Conservation (phyloP, 1,140 invertebrate species). For the Drosophila truncata region DNA sequence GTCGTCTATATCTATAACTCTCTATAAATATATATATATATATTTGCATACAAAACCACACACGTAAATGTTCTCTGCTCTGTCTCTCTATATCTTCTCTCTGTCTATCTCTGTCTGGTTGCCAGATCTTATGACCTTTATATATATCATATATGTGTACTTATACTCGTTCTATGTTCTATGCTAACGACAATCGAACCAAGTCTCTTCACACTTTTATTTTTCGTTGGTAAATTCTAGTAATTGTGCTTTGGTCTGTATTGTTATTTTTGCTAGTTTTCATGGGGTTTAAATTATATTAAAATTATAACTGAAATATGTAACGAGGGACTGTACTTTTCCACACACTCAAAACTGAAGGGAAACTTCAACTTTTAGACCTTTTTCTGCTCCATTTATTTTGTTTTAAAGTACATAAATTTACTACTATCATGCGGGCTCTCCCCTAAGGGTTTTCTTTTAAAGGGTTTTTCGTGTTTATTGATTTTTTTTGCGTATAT, state of each 20-base stretch:
- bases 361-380: constrained; percentile 1
- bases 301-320: background rate
- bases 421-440: constrained; percentile 19
- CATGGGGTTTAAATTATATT: background rate
- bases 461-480: constrained; percentile 11
- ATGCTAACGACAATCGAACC: constrained; percentile 27
- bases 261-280: constrained; percentile 16
- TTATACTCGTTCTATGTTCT: constrained; percentile 31
- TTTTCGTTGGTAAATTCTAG: constrained; percentile 29
- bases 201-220: constrained; percentile 10
- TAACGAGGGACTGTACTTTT: background rate
- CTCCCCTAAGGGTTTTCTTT: constrained; percentile 1
- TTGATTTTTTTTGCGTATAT: constrained; percentile 24
- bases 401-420: constrained; percentile 7
- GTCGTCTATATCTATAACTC: constrained; percentile 48
- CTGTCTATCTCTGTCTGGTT: constrained; percentile 37
- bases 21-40: constrained; percentile 1
- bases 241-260: constrained; percentile 55
- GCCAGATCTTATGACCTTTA: constrained; percentile 21
- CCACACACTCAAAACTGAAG: background rate
- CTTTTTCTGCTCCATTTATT: constrained; percentile 25
- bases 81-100: constrained; percentile 35
- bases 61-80: constrained; percentile 49
- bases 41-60: constrained; percentile 37
- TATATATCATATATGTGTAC: constrained; percentile 8